phyloP scores from a whole-genome alignment of 2,888 invertebrate genomes.

The Ctenicera cuprea region DNA sequence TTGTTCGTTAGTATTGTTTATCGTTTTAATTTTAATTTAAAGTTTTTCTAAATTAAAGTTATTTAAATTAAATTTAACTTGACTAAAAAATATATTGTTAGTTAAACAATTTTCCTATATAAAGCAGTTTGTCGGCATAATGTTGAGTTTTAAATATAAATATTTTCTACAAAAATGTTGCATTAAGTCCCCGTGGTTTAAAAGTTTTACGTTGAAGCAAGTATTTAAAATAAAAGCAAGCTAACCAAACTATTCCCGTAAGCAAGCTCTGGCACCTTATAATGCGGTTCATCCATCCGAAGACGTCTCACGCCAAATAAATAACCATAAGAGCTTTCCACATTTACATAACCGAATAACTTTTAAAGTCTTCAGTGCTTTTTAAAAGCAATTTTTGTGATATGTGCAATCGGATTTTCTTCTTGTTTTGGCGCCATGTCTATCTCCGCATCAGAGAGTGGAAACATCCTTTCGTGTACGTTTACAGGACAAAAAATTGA shows the following conservation, averaged over 20 bases:
- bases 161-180: no score
- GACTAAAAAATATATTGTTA: no score
- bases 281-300: not conserved
- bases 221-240: no score
- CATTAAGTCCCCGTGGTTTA: no score
- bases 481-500: not conserved
- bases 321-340: slow-evolving; percentile 13
- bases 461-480: slow-evolving; percentile 5
- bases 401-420: slow-evolving; percentile 23
- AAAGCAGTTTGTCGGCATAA: no score
- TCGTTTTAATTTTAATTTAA: no score
- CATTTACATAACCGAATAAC: slow-evolving; percentile 14
- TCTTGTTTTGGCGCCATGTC: slow-evolving; percentile 25
- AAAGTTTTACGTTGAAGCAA: no score
- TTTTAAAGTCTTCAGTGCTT: not conserved
- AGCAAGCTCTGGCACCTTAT: not conserved
- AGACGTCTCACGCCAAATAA: not conserved
- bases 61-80: no score
- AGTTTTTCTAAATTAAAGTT: no score
- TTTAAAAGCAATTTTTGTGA: slow-evolving; percentile 12
- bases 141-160: no score
- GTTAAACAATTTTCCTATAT: no score
- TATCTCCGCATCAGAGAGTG: slow-evolving; percentile 11
- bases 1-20: no score
- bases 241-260: not conserved